Conservation (phyloP, 2,113 vertebrate genomes). For the Tautogolabrus adspersus region DNA sequence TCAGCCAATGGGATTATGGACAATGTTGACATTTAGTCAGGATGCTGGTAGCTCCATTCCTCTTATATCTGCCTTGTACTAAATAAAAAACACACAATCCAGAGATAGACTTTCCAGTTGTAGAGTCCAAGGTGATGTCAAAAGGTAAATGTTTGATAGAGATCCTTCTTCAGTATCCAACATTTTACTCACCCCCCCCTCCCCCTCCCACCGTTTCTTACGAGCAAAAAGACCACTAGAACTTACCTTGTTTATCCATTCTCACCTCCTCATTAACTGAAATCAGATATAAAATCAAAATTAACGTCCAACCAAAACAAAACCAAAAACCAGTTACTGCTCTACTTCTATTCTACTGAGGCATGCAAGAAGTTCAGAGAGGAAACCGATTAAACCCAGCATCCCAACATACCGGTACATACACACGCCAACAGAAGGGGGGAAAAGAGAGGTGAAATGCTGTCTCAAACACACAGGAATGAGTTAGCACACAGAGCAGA, state of each 20-base stretch:
- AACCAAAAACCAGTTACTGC: constrained; percentile 33
- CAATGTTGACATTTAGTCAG: constrained; percentile 74
- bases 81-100: constrained; percentile 13
- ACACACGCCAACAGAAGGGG: constrained; percentile 30
- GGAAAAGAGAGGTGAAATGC: constrained; percentile 36
- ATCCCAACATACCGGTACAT: constrained; percentile 74
- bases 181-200: constrained; percentile 13
- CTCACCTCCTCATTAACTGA: constrained; percentile 83
- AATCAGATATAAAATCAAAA: constrained; percentile 84
- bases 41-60: constrained; percentile 79
- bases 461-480: constrained; percentile 59
- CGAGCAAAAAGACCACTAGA: constrained; percentile 69
- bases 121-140: constrained; percentile 21
- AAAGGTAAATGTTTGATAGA: constrained; percentile 45
- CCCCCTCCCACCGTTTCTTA: constrained; percentile 52
- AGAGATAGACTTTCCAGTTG: constrained; percentile 22
- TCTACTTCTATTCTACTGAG: constrained; percentile 69
- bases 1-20: constrained; percentile 58
- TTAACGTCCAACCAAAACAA: constrained; percentile 75
- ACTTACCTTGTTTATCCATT: constrained; percentile 85
- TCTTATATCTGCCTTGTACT: constrained; percentile 30
- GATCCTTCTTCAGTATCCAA: constrained; percentile 24
- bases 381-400: constrained; percentile 76
- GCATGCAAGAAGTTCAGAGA: constrained; percentile 72
- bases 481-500: constrained; percentile 43